phyloP scores from a whole-genome alignment of 2,888 invertebrate genomes.

The Drosophila atripex region DNA sequence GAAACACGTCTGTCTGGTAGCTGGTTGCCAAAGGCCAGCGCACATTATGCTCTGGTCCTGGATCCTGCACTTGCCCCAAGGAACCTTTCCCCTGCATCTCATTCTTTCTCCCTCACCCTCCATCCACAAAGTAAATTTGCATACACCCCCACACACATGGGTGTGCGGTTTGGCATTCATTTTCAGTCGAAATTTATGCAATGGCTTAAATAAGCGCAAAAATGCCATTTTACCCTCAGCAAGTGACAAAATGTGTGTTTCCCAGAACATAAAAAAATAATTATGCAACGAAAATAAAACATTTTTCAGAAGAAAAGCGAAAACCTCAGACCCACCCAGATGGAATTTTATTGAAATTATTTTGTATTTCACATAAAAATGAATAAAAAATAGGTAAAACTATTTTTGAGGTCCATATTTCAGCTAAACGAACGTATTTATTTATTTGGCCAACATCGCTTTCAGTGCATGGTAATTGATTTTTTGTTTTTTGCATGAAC shows the following conservation, averaged over 20 bases:
- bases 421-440: not conserved
- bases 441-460: not conserved
- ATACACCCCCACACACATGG: constrained; percentile 50
- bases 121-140: constrained; percentile 59
- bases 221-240: constrained; percentile 67
- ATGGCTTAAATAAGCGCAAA: constrained; percentile 78
- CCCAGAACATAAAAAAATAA: constrained; percentile 64
- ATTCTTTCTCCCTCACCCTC: constrained; percentile 15
- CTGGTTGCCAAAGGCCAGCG: constrained; percentile 46
- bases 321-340: not conserved
- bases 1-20: constrained; percentile 56
- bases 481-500: not conserved
- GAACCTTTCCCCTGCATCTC: constrained; percentile 45
- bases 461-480: not conserved
- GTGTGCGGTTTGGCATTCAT: constrained; percentile 45
- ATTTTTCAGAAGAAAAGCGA: constrained; percentile 8
- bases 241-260: constrained; percentile 62
- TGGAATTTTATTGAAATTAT: constrained; percentile 12
- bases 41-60: constrained; percentile 49
- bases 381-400: not conserved
- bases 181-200: constrained; percentile 73
- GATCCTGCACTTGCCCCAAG: constrained; percentile 67
- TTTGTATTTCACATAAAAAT: not conserved
- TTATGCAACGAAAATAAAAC: constrained; percentile 54
- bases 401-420: not conserved